Base-by-base conservation (phyloP, 2,797 vertebrate genomes). In the Phoebastria nigripes region DNA sequence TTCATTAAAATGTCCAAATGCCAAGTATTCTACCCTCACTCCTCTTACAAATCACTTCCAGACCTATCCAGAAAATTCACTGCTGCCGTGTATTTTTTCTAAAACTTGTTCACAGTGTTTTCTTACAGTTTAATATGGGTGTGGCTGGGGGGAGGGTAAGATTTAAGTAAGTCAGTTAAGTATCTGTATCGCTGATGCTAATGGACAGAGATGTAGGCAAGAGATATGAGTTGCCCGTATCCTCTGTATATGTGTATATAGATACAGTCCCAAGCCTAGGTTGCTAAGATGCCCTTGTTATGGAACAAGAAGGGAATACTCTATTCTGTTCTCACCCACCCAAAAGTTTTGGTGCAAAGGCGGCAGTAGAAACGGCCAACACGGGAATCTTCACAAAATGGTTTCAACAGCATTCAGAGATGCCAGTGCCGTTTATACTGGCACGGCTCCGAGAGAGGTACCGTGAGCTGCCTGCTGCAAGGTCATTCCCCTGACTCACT, bases 401-500 rank as follows among this genome's bases (percentile, higher is more conserved):
- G 91, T 94, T 94, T 80, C 96, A 56, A 9, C 76, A 52, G 87
- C 67, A 12, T 67, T 78, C 13, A 9, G 96, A 82, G 82, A 85
- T 78, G 90, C 78, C 72, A 77, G 87, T 10, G 65, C 69, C 56
- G 37, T 95, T 89, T 84, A 49, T 76, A 65, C 77, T 93, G 93
- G 92, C 94, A 93, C 9, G 2, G 88, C 85, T 94, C 88, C 41
- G 89, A 88, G 90, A 87, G 80, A 69, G 80, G 79, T 91, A 94
- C 91, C 33, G 26, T 11, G 76, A 81, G 74, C 80, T 10, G 94
- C 82, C 79, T 54, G 76, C 94, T 96, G 85, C 91, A 96, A 95
- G 96, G 97, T 97, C 96, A 94, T 92, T 97, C 82, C 92, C 96
- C 87, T 86, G 96, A 93, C 94, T 96, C 95, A 80, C 6, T 65